Base-by-base conservation (phyloP, 92 coral and sea anemone species). In the Montipora capitata region DNA sequence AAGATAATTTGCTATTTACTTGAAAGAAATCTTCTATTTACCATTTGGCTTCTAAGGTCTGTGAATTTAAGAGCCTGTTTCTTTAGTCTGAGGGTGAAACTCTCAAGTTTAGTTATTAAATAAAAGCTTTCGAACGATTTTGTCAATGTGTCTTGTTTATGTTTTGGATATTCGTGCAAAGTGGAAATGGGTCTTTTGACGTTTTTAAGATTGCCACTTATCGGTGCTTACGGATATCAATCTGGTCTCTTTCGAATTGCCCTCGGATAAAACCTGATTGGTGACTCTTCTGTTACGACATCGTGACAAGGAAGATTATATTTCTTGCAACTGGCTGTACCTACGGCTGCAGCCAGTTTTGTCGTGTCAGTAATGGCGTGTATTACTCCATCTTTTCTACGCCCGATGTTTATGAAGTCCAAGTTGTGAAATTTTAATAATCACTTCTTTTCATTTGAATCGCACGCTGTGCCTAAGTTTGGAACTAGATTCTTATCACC, bases 1-100 rank as follows among this genome's bases (percentile, higher is more conserved):
- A 40, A 79, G 84, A 79, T 79, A 27, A 54, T 39, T 45, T 64
- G n/a, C 9, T 79, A 64, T 65, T 65, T 45, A 79, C 74, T 65
- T 66, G 44, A 40, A 79, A 79, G 74, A 79, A 65, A 65, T 44
- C 41, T 63, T 18, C 52, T 66, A 44, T 69, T 65, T 16, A 7
- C 10, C 10, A 18, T 63, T 63, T 63, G 40, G 68, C 40, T 17
- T 20, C 10, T 39, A 17, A 20, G 18, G 68, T 16, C 68, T 16
- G 68, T 17, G n/a, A 63, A 63, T 3, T 16, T 54, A 54, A 9
- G 3, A 18, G 3, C 68, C 2, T 2, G 10, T 63, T 20, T 61
- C 68, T 63, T 5, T 16, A 63, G 65, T 59, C 17, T 59, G 65
- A 13, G 65, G 11, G 38, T 63, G 10, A 63, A 4, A 9, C 38